A percentile compares a stretch with the other conserved stretches of the same genome.
Evolutionary conservation across 2,797 vertebrate genomes (phyloP).

Genomic region (Alauda arvensis): DNA sequence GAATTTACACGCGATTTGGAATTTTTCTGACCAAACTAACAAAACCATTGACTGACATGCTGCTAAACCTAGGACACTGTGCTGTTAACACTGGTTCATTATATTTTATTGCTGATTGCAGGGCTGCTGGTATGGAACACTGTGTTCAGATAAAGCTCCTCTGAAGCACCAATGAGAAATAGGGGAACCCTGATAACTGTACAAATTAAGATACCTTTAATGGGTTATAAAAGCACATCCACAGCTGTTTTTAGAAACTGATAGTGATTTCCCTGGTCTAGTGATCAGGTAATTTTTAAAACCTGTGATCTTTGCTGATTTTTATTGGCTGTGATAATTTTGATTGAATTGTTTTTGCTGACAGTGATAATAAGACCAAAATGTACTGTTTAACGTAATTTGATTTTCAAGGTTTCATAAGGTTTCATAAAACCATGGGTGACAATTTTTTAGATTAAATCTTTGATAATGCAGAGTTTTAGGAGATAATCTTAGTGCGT

Average conservation of each 20-base stretch:
- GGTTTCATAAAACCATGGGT: background rate
- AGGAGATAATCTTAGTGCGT: background rate
- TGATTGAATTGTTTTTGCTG: background rate
- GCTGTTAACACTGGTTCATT: background rate
- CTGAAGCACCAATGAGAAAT: conserved; percentile 3
- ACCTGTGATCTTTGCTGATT: background rate
- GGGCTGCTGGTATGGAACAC: background rate
- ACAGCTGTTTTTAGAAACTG: conserved; percentile 8
- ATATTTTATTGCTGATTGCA: conserved; percentile 32
- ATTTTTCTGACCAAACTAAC: background rate
- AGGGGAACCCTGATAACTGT: conserved; percentile 8
- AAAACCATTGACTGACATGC: background rate
- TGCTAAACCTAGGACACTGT: background rate
- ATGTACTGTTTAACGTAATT: background rate
- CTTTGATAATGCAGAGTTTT: background rate
- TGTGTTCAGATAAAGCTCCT: conserved; percentile 46
- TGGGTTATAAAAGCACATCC: conserved; percentile 13
- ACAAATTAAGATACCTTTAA: conserved; percentile 25
- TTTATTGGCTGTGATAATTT: conserved; percentile 6
- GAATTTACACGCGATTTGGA: background rate
- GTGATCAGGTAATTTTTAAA: conserved; percentile 6
- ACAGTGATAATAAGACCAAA: background rate
- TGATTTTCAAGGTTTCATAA: background rate
- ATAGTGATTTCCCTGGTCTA: background rate
- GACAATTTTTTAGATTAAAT: background rate